Conservation (phyloP, 2,113 vertebrate genomes). For the Acrocephalus kingi region DNA sequence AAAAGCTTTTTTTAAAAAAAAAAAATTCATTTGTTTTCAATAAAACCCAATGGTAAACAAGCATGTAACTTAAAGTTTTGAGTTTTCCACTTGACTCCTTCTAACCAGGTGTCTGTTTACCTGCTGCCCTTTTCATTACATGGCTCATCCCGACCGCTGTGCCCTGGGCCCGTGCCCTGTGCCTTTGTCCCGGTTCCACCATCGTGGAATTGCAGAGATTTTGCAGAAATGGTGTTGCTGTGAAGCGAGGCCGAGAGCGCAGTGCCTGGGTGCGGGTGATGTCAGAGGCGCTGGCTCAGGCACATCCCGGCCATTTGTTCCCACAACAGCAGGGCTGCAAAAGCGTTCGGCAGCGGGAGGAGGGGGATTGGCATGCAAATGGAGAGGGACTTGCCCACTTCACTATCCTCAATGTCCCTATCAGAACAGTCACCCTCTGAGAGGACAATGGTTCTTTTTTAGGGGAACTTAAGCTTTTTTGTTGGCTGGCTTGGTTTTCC, state of each 20-base stretch:
- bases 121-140: fast-evolving
- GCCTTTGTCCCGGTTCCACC: not conserved
- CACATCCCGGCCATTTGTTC: slow-evolving; percentile 13
- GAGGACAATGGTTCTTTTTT: not conserved
- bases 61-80: fast-evolving
- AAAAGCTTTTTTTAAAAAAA: not conserved
- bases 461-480: not conserved
- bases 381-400: not conserved
- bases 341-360: not conserved
- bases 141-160: fast-evolving
- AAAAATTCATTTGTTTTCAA: not conserved
- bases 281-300: not conserved
- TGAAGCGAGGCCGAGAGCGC: not conserved
- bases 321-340: not conserved
- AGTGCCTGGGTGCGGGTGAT: not conserved
- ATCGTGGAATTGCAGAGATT: not conserved
- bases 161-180: not conserved
- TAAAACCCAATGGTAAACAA: not conserved
- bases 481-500: not conserved
- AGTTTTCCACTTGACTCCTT: not conserved
- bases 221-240: not conserved
- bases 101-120: not conserved
- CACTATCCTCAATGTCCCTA: not conserved
- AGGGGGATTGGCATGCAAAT: slow-evolving; percentile 33
- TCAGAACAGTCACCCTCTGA: not conserved